Conservation (phyloP, 2,797 vertebrate genomes). For the Diceros bicornis region DNA sequence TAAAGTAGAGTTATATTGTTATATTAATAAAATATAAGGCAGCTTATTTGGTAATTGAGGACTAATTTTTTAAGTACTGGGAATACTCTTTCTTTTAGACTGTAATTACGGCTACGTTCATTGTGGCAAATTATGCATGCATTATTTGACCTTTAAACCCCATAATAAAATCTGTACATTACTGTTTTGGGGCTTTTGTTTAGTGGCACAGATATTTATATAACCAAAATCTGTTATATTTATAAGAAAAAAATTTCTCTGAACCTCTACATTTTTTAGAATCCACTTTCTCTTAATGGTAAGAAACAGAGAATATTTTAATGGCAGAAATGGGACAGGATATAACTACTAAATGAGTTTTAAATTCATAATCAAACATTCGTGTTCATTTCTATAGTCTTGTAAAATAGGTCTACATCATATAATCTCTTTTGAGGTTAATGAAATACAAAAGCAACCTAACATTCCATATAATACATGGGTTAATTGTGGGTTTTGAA, state of each 20-base stretch:
- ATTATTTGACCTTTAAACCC: slow-evolving; percentile 62
- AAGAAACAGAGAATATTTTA: slow-evolving; percentile 32
- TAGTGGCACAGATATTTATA: slow-evolving; percentile 61
- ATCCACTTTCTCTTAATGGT: neutral
- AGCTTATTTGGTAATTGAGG: slow-evolving; percentile 44
- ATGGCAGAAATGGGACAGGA: neutral
- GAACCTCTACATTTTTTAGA: neutral
- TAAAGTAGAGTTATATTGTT: slow-evolving; percentile 39
- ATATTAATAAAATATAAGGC: slow-evolving; percentile 16
- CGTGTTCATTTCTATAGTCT: neutral
- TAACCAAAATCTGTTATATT: neutral
- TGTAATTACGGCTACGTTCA: slow-evolving; percentile 33
- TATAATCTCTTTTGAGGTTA: neutral
- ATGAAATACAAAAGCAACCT: neutral
- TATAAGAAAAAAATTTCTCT: neutral
- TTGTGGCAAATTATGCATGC: slow-evolving; percentile 38
- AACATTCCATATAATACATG: neutral
- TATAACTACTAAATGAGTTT: slow-evolving; percentile 37
- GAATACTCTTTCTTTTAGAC: neutral
- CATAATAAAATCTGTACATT: slow-evolving; percentile 14
- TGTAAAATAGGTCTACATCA: neutral
- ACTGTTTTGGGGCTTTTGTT: neutral
- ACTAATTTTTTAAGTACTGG: slow-evolving; percentile 29
- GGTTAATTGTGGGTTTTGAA: neutral
- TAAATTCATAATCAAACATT: slow-evolving; percentile 11